Conservation (phyloP, 37 sponge, comb jelly and placozoan genomes). For the Dysidea cf. avara region DNA sequence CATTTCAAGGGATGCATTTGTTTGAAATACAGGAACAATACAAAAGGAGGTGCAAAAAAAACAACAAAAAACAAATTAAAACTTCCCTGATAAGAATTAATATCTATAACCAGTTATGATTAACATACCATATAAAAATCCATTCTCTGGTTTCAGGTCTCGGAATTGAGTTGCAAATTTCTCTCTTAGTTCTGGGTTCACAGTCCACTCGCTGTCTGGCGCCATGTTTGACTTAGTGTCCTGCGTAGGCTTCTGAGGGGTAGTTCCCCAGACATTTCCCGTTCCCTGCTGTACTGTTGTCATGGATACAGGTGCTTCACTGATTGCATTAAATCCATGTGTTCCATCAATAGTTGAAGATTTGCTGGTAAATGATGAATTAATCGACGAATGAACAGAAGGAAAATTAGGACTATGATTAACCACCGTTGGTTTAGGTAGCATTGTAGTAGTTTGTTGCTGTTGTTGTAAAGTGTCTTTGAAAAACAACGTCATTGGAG, state of each 20-base stretch:
- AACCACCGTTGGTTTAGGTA: no score
- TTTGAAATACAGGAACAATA: no score
- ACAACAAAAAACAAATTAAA: no score
- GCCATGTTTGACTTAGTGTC: background rate
- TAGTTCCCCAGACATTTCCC: background rate
- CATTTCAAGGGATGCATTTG: no score
- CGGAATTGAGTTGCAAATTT: constrained; percentile 56
- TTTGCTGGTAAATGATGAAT: no score
- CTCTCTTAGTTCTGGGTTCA: constrained; percentile 57
- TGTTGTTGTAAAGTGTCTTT: no score
- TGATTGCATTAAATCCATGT: background rate
- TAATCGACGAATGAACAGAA: no score
- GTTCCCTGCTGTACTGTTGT: background rate
- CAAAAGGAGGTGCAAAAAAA: no score
- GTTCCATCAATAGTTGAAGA: no score
- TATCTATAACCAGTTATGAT: background rate
- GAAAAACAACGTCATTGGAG: no score
- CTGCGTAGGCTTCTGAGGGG: background rate
- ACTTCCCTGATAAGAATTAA: background rate
- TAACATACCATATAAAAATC: constrained; percentile 37
- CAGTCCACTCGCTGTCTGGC: constrained; percentile 49
- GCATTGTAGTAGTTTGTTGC: no score
- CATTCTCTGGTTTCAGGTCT: constrained; percentile 43
- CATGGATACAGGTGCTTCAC: background rate
- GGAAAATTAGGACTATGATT: no score